Base-by-base conservation (phyloP, 1,140 invertebrate species). In the Zaprionus davidi region DNA sequence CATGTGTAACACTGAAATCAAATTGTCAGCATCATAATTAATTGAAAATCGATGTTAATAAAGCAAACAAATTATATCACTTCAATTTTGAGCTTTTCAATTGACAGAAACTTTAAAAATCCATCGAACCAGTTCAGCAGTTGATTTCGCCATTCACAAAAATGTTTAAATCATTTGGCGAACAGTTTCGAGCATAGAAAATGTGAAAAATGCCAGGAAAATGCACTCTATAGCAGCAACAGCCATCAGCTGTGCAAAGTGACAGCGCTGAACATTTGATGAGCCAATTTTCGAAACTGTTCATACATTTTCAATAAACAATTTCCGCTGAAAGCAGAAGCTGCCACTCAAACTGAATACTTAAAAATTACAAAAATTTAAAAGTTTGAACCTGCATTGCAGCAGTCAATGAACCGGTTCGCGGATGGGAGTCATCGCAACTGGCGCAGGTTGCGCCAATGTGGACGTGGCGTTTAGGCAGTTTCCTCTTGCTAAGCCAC, bases 361-460 rank as follows among this genome's bases (percentile, higher is more conserved):
- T 26, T 57, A 57, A 31, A 28, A 26, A 28, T 28, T 20, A 11
- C 9, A 31, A 57, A 57, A 15, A 26, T n/a, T 17, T 57, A 31
- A 11, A 57, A 17, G 3, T 11, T 28, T n/a, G 24, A 31, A 56
- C n/a, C 26, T 31, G 53, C 12, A 28, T 9, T 13, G 56, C n/a
- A 26, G 26, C 55, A 34, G 28, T 57, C 34, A 34, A 34, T 12
- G 38, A 60, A 60, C 36, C 38, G 38, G 58, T 44, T 46, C 58
- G 22, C 56, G 20, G 56, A 24, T 5, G 12, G 26, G 13, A 60
- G n/a, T 11, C 41, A 17, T 9, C 41, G n/a, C 2, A 46, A 46
- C n/a, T 46, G n/a, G 6, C 41, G 41, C 41, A 17, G 17, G 41
- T 9, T 46, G 41, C 6, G 41, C 6, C 41, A 9, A 60, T 7